Conservation (phyloP, 2,113 vertebrate genomes). For the Chamaea fasciata region DNA sequence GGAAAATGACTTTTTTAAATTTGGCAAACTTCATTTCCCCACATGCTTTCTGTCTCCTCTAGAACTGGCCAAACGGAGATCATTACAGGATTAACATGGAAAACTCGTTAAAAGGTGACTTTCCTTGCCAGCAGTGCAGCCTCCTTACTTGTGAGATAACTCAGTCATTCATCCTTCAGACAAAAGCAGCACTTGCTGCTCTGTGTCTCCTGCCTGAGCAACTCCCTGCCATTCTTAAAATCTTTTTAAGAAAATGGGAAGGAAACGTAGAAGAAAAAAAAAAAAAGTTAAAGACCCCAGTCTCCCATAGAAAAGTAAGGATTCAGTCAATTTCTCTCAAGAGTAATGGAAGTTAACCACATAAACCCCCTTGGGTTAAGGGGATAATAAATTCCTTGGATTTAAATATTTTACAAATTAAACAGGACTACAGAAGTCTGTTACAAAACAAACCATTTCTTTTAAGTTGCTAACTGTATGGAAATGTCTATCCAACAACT, state of each 20-base stretch:
- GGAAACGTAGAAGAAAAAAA: not conserved
- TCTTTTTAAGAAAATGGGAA: not conserved
- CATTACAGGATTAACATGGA: slow-evolving; percentile 36
- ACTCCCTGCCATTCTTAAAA: not conserved
- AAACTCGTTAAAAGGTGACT: slow-evolving; percentile 23
- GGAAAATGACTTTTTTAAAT: not conserved
- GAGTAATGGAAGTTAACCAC: not conserved
- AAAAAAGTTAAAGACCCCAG: not conserved
- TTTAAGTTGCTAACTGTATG: not conserved
- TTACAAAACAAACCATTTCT: not conserved
- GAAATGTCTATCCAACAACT: not conserved
- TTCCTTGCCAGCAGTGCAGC: not conserved
- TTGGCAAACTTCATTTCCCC: not conserved
- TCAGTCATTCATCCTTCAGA: not conserved
- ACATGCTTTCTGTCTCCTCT: not conserved
- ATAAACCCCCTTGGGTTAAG: not conserved
- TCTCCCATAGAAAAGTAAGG: not conserved
- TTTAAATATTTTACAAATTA: slow-evolving; percentile 22
- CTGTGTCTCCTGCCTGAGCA: not conserved
- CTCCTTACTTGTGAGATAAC: not conserved
- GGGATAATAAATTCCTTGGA: not conserved
- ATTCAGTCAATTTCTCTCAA: not conserved
- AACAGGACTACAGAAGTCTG: not conserved
- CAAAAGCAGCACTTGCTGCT: not conserved
- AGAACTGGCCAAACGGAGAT: not conserved